Conservation (phyloP, 1,140 invertebrate species). For the Drosophila nannoptera region DNA sequence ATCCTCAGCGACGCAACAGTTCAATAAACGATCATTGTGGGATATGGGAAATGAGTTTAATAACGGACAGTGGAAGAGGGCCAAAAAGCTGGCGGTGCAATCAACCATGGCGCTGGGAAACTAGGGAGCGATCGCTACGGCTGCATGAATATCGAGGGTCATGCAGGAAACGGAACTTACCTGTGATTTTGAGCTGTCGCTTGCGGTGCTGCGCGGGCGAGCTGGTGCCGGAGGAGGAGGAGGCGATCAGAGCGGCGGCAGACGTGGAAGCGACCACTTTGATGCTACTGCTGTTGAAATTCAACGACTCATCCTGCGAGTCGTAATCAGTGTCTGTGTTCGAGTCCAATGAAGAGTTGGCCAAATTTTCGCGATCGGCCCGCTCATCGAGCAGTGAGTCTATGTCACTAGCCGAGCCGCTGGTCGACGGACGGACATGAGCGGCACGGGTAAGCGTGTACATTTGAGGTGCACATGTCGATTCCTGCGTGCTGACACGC, state of each 20-base stretch:
- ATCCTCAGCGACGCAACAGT: neutral
- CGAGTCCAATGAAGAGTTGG: slow-evolving; percentile 59
- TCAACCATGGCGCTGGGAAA: slow-evolving; percentile 65
- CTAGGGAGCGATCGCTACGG: slow-evolving; percentile 15
- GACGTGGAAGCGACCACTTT: slow-evolving; percentile 43
- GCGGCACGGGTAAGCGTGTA: slow-evolving; percentile 76
- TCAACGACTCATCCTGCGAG: slow-evolving; percentile 59
- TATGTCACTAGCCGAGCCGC: slow-evolving; percentile 44
- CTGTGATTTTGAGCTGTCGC: slow-evolving; percentile 78
- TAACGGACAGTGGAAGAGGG: slow-evolving; percentile 27
- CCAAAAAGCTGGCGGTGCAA: slow-evolving; percentile 39
- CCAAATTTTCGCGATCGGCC: slow-evolving; percentile 72
- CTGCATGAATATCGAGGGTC: neutral
- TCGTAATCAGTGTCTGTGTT: slow-evolving; percentile 69
- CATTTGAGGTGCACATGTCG: slow-evolving; percentile 66
- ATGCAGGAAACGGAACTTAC: slow-evolving; percentile 48
- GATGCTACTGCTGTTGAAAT: neutral
- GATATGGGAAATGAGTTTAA: slow-evolving; percentile 43
- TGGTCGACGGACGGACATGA: slow-evolving; percentile 58
- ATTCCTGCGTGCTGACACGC: slow-evolving; percentile 71
- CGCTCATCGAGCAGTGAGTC: slow-evolving; percentile 68
- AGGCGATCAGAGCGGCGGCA: slow-evolving; percentile 25
- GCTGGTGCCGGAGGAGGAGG: slow-evolving; percentile 16
- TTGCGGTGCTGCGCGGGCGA: slow-evolving; percentile 51
- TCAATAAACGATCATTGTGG: slow-evolving; percentile 10